phyloP scores from a whole-genome alignment of 2,888 invertebrate species.

The Drosophila histrio region DNA sequence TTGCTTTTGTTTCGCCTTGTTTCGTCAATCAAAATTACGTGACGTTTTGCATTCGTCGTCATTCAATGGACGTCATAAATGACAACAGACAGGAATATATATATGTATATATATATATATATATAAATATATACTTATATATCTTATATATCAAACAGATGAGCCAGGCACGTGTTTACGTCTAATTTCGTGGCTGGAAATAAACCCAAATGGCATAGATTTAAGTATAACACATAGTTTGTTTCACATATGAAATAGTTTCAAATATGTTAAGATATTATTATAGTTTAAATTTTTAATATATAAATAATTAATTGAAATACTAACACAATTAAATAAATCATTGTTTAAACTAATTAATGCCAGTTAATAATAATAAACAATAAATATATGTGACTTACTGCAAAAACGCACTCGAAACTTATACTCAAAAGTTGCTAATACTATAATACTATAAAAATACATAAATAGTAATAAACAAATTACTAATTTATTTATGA shows the following conservation, averaged over 20 bases:
- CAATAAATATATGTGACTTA: no score
- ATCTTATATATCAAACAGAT: background rate
- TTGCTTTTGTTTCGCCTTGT: constrained; percentile 50
- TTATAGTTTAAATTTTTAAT: no score
- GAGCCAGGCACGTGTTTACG: constrained; percentile 15
- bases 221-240: background rate
- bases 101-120: background rate
- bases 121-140: background rate
- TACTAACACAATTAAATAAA: no score
- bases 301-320: no score
- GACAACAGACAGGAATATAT: constrained; percentile 4
- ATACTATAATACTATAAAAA: no score
- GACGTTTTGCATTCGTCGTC: constrained; percentile 58
- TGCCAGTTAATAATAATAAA: no score
- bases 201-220: background rate
- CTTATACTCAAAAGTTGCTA: no score
- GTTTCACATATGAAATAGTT: background rate
- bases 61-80: constrained; percentile 52
- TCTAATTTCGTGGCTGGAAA: background rate
- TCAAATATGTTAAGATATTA: background rate
- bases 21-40: constrained; percentile 80
- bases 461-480: background rate
- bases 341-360: no score
- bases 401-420: no score
- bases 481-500: background rate